Evolutionary conservation across 2,113 vertebrate genomes (phyloP), one percentile per base, ranked within the genome.

Genomic region (Scatophagus argus): DNA sequence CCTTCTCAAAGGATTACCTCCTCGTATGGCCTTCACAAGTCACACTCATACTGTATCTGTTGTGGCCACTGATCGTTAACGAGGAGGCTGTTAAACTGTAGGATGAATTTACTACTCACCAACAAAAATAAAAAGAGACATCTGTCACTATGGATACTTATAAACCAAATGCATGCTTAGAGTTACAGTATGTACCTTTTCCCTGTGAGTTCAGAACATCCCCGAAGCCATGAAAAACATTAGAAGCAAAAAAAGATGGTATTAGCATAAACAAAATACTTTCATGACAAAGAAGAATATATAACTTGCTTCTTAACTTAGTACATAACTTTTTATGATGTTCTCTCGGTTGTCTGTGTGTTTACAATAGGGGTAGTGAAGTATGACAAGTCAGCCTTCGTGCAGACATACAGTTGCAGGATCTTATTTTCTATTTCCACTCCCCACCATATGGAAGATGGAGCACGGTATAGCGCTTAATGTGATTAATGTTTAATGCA

Each of bases 341-440:
- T 43, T 77, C 51, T 21, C 13, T 63, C 7, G 1, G 38, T 29
- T 64, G 6, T 43, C 10, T 17, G 2, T 25, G 27, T 31, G 16
- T 60, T 25, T 47, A 36, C 9, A 36, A 13, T 17, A 29, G 8
- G 12, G 23, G 8, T 14, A 10, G 17, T 63, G 47, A 23, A 63
- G 34, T 54, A 11, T 39, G 44, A 49, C 31, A 7, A 16, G 36
- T 63, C 19, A 0, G 31, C 19, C 11, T 68, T 1, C 3, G 2
- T 47, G 43, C 55, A 60, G 41, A 58, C 14, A 44, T 8, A 17
- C 34, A 58, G 49, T 39, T 4, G 1, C 49, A 19, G 36, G 19
- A 31, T 77, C 58, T 73, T 73, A 73, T 19, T 19, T 49, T 47
- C 10, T 6, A 46, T 66, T 34, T 73, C 16, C 44, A 36, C 29